phyloP scores from a whole-genome alignment of 1,140 invertebrate species.

The Melipona quadrifasciata region DNA sequence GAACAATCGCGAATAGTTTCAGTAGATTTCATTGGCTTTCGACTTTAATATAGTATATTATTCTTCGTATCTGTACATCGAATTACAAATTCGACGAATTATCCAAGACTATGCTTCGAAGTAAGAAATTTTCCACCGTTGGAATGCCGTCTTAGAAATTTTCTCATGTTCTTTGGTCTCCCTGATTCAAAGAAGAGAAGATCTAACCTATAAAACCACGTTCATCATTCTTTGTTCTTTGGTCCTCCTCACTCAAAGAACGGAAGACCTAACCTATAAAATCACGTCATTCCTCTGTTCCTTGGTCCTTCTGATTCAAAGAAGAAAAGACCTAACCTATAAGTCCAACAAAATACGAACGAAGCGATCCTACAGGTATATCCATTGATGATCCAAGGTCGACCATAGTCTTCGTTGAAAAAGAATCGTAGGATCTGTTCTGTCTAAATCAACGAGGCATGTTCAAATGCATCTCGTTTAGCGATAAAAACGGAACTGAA shows the following conservation, averaged over 20 bases:
- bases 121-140: background rate
- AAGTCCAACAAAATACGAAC: background rate
- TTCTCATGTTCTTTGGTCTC: no score
- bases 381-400: background rate
- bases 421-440: background rate
- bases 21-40: background rate
- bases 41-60: background rate
- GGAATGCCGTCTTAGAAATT: background rate
- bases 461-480: background rate
- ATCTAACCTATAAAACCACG: no score
- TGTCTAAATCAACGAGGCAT: constrained; percentile 1
- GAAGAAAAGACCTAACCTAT: background rate
- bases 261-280: no score
- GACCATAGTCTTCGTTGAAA: background rate
- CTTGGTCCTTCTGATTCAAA: no score
- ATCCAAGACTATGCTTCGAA: background rate
- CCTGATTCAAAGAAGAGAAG: no score
- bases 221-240: no score
- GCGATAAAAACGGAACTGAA: background rate
- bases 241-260: no score
- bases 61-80: no score
- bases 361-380: no score
- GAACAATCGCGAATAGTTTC: background rate
- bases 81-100: background rate
- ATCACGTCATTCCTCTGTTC: no score